Base-by-base conservation (phyloP, 2,797 vertebrate genomes). In the Hyperoplus immaculatus region DNA sequence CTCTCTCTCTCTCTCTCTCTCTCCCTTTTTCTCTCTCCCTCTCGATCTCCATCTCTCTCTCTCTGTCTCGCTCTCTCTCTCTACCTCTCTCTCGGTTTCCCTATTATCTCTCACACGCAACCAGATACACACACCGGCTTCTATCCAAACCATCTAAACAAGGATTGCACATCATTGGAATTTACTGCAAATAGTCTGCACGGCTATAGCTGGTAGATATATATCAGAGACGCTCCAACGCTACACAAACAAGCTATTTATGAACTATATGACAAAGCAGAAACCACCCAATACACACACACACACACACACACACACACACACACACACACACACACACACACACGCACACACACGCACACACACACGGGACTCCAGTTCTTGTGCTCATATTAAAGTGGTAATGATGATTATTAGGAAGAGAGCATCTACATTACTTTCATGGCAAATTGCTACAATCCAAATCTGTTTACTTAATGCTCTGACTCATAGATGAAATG, bases 81-180 rank as follows among this genome's bases (percentile, higher is more conserved):
- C 36, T n/a, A 46, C 46, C 21, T 55, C 18, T 70, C 14, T 62
- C 6, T 64, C 72, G 46, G 45, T 59, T 13, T 69, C 42, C 59
- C 46, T 39, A 18, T 77, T 65, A 73, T 79, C 53, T 73, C 60
- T 81, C 42, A 56, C 21, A 58, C 38, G 59, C 72, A 64, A 1
- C 29, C 8, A 16, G 5, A 1, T 53, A 71, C 67, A 70, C n/a
- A 73, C 68, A 39, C 45, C n/a, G 36, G 8, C 55, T 7, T 69
- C 77, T 29, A 56, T 62, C 61, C 16, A 6, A 54, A 69, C 36
- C 39, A 11, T 58, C 60, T 53, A 29, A 59, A 74, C 65, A 59
- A 64, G 51, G 46, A 61, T 29, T 14, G 38, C 62, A 42, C 59
- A 62, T 69, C 49, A 7, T 63, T 59, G 38, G 38, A 50, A 53